Base-by-base conservation (phyloP, 2,888 invertebrate species). In the Coenonympha glycerion region DNA sequence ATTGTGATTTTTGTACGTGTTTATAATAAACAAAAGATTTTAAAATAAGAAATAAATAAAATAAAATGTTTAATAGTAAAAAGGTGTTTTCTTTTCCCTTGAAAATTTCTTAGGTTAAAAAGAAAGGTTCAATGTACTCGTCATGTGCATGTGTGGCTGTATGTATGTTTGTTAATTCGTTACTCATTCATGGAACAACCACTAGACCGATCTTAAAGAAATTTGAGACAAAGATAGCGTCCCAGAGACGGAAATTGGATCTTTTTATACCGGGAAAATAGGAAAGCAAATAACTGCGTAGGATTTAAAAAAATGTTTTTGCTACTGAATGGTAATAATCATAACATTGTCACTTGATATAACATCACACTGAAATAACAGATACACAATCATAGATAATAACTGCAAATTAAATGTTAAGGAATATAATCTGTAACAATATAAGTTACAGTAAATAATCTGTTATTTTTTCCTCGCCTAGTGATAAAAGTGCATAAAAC, bases 1-100 rank as follows among this genome's bases (percentile, higher is more conserved):
- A 68, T 64, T 76, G 73, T 77, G 83, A 83, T 83, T 74, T 76
- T 81, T 71, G 71, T 78, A 81, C 69, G 52, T 49, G 45, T 71
- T 71, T 73, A 66, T 68, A 74, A 33, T n/a, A n/a, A 76, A 73
- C 71, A 71, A 76, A 79, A 70, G 74, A 69, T 64, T 73, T 68
- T 66, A 69, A 73, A 77, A 66, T 71, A 70, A 72, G 75, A 75
- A 68, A 68, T 66, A 69, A 74, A 64, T n/a, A n/a, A 69, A 67
- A 65, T 69, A 75, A 64, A 69, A 62, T 66, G 61, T 72, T 74
- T 71, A 66, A 60, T 60, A 62, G n/a, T n/a, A 52, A 59, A 54
- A 58, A 34, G 15, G 46, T 13, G n/a, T 57, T 58, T 60, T 57
- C 58, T 60, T 65, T 65, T 69, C 55, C 55, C 61, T 54, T 57